Conservation (phyloP, 2,888 invertebrate species). For the Palloptera scutellata region DNA sequence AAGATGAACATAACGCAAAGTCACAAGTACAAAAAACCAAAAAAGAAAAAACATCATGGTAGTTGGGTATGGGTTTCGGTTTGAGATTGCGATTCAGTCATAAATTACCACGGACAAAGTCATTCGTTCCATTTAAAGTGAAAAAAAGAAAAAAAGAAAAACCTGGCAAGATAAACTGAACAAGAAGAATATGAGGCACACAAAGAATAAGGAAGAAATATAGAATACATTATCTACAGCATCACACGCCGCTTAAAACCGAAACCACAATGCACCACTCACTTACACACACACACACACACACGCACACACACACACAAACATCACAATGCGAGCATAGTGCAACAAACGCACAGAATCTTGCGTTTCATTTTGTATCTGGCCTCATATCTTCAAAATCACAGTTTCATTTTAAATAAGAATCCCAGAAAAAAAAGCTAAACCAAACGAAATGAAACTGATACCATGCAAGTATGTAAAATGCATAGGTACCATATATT, state of each 20-base stretch:
- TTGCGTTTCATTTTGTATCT: conserved; percentile 23
- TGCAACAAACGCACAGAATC: not conserved
- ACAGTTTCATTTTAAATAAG: conserved; percentile 55
- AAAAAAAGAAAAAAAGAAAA: conserved; percentile 39
- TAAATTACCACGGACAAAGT: conserved; percentile 59
- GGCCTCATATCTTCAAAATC: conserved; percentile 52
- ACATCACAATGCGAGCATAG: not conserved
- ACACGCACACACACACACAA: conserved; percentile 8
- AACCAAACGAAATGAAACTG: conserved; percentile 30
- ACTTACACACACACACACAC: conserved; percentile 15
- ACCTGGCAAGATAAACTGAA: conserved; percentile 8
- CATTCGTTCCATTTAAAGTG: conserved; percentile 55
- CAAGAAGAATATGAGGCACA: conserved; percentile 19
- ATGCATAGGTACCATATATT: not conserved
- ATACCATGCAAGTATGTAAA: conserved; percentile 31
- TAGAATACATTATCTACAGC: conserved; percentile 35
- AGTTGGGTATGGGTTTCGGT: not conserved
- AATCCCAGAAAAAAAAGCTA: conserved; percentile 35
- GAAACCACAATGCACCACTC: not conserved
- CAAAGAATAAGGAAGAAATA: conserved; percentile 17
- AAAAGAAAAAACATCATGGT: not conserved
- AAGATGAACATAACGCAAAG: not conserved
- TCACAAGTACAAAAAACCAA: not conserved
- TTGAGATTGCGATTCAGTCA: conserved; percentile 39
- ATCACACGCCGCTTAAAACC: conserved; percentile 14